Evolutionary conservation across 2,888 invertebrate species (phyloP), one percentile per base, ranked within the genome.

Genomic region (Plemyria rubiginata): DNA sequence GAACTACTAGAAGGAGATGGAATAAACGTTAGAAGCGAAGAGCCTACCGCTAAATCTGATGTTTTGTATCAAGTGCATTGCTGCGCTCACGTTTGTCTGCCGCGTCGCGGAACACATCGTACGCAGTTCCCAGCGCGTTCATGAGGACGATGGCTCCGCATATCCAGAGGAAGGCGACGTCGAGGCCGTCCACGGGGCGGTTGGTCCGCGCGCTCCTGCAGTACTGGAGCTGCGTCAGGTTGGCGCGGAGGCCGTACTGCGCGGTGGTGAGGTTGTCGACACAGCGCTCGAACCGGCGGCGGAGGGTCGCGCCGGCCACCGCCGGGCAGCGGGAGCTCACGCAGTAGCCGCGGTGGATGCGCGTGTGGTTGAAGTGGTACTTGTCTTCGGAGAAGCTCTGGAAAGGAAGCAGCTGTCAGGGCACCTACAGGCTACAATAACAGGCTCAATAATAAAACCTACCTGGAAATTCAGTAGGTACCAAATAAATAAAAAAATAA

Each of bases 311-410:
- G 4, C 60, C 75, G 9, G 41, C 54, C 28, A 76, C 51, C 52
- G 72, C 73, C 0, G 63, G 56, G 66, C 86, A 85, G 6, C 80
- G 76, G 29, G 77, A 63, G 16, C 75, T 65, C 16, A 86, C 65
- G 66, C 87, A 87, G 66, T 79, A 76, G 11, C 86, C 87, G 13
- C 88, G 82, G 68, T 87, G 84, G 4, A 88, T 69, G 13, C 73
- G 75, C 0, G 81, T 78, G 70, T 81, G 86, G 69, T 88, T 82
- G 78, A 85, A 88, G 66, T 81, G 71, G 45, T 73, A 78, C 1
- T 66, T 71, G 56, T 79, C 74, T 0, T 70, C 63, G 0, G 86
- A 84, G 66, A 78, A 79, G 46, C 75, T 69, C 87, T 87, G 77
- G 0, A 60, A 71, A 4, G 6, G 38, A 54, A 15, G 16, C 0